Evolutionary conservation across 1,140 invertebrate genomes (phyloP).

Genomic region (Cryptotermes secundus): DNA sequence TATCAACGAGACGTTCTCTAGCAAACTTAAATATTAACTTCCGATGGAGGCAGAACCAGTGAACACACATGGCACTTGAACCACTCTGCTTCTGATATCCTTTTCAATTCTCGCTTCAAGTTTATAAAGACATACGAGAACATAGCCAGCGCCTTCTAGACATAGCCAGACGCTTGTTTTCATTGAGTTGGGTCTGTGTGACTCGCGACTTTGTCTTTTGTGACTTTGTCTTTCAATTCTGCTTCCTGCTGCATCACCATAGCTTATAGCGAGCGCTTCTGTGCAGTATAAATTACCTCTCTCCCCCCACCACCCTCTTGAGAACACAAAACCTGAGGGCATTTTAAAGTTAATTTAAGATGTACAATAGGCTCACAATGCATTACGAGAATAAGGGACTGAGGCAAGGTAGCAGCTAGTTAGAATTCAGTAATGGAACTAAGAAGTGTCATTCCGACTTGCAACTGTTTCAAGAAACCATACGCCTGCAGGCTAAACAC

Average conservation of each 20-base stretch:
- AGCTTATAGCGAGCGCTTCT: neutral
- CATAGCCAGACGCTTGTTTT: slow-evolving; percentile 15
- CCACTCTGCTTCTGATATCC: neutral
- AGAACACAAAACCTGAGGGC: slow-evolving; percentile 10
- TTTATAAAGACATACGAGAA: slow-evolving; percentile 12
- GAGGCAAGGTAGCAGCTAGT: neutral
- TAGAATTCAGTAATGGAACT: slow-evolving; percentile 4
- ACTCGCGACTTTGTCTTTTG: neutral
- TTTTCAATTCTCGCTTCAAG: neutral
- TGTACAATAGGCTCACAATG: slow-evolving; percentile 27
- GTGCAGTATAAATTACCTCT: slow-evolving; percentile 9
- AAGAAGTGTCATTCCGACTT: neutral
- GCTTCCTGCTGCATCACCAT: slow-evolving; percentile 15
- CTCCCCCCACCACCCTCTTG: neutral
- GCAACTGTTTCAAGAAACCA: neutral
- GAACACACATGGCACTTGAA: neutral
- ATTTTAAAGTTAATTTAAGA: slow-evolving; percentile 33
- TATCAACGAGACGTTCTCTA: too few relatives aligned
- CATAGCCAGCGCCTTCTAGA: neutral
- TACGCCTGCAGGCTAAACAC: neutral
- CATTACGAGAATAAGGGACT: slow-evolving; percentile 20
- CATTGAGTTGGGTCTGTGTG: neutral
- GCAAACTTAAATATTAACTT: too few relatives aligned
- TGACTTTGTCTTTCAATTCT: slow-evolving; percentile 9
- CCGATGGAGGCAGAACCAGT: too few relatives aligned